Evolutionary conservation across 2,888 invertebrate species (phyloP).

Genomic region (Morpho achilles): DNA sequence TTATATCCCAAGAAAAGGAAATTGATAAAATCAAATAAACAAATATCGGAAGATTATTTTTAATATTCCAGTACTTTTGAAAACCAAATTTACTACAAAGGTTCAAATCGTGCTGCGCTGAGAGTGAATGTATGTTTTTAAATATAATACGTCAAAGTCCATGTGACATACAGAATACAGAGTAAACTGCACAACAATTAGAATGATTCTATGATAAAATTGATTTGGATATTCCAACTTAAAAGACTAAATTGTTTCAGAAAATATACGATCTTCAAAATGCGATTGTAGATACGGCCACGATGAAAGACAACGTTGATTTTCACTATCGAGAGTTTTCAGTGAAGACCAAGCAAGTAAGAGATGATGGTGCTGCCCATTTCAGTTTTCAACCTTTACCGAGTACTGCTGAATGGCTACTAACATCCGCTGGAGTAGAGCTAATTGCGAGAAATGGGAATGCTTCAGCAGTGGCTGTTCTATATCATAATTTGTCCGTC

Average conservation of each 20-base stretch:
- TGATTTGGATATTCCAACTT: too few species aligned
- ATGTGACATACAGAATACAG: too few species aligned
- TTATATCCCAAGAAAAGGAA: too few species aligned
- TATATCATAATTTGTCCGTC: constrained; percentile 81
- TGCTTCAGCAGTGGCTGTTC: constrained; percentile 69
- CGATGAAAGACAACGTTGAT: constrained; percentile 51
- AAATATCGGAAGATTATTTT: too few species aligned
- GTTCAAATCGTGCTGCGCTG: too few species aligned
- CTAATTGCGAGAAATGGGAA: constrained; percentile 50
- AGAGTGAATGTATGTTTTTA: too few species aligned
- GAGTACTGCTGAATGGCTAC: constrained; percentile 52
- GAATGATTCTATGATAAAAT: too few species aligned
- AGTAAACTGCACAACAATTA: too few species aligned
- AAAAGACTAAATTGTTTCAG: constrained; percentile 36
- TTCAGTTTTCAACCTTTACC: constrained; percentile 47
- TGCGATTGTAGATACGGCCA: constrained; percentile 54
- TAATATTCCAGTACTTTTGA: too few species aligned
- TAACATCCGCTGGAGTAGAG: constrained; percentile 59
- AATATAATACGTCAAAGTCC: too few species aligned
- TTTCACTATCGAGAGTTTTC: constrained; percentile 52
- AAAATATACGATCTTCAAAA: constrained; percentile 70
- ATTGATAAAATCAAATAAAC: too few species aligned
- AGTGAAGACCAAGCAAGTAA: constrained; percentile 48
- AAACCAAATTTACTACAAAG: too few species aligned
- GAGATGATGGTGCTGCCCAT: constrained; percentile 55